Conservation (phyloP, 2,113 vertebrate genomes). For the Colinus virginianus region DNA sequence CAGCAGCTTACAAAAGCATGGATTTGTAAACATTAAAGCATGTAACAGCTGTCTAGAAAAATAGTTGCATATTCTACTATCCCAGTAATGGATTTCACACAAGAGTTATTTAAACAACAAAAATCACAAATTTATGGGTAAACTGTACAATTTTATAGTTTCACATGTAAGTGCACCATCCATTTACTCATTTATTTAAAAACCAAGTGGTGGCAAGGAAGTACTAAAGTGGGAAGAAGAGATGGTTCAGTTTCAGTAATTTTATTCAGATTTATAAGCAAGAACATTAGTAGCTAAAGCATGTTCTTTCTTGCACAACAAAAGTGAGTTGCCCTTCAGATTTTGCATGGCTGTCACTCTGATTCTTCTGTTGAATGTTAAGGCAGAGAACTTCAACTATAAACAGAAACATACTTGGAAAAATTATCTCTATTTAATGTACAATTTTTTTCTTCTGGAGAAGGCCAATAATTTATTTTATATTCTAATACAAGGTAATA, state of each 20-base stretch:
- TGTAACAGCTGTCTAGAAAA: not conserved
- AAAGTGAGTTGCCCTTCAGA: not conserved
- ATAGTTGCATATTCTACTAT: not conserved
- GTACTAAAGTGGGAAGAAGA: not conserved
- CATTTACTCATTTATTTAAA: not conserved
- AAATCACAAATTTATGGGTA: not conserved
- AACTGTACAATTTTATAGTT: not conserved
- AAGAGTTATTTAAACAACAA: not conserved
- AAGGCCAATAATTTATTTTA: not conserved
- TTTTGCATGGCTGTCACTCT: not conserved
- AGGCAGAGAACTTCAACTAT: not conserved
- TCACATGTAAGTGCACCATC: not conserved
- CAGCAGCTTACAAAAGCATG: not conserved
- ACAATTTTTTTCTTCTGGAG: not conserved
- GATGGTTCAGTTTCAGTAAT: not conserved
- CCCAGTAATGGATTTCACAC: not conserved
- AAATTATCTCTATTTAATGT: not conserved
- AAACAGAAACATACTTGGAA: not conserved
- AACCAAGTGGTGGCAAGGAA: not conserved
- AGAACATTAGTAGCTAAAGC: not conserved
- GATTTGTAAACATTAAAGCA: not conserved
- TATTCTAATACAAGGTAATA: accelerated
- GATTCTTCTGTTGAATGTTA: not conserved
- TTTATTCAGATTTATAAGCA: not conserved
- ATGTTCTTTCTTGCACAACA: not conserved